A percentile compares a stretch with the other conserved stretches of the same genome.
phyloP scores from a whole-genome alignment of 2,888 invertebrate genomes.

The Ernsta delagoae region DNA sequence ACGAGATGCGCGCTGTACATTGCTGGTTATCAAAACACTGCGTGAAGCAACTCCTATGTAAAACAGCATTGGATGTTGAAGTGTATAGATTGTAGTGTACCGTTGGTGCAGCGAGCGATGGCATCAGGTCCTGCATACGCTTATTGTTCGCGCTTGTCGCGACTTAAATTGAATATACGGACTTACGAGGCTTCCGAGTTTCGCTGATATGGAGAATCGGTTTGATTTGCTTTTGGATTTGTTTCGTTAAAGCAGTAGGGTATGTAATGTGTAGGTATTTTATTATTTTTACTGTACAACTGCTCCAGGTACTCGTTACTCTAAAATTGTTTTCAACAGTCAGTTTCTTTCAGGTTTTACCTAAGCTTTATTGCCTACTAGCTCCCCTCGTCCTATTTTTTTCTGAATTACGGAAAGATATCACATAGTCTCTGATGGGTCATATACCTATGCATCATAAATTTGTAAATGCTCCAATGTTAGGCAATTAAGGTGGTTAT shows the following conservation, averaged over 20 bases:
- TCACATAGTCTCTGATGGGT: too few relatives aligned
- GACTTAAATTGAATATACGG: constrained; percentile 72
- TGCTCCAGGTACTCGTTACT: too few relatives aligned
- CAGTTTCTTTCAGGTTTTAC: too few relatives aligned
- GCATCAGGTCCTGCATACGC: constrained; percentile 70
- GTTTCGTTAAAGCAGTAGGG: not conserved
- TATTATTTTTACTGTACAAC: too few relatives aligned
- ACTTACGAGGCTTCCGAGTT: constrained; percentile 42
- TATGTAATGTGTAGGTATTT: too few relatives aligned
- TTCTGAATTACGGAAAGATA: too few relatives aligned
- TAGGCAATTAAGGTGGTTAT: too few relatives aligned
- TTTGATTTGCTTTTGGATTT: constrained; percentile 33
- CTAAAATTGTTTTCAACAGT: too few relatives aligned
- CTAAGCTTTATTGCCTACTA: too few relatives aligned
- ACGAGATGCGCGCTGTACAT: constrained; percentile 44
- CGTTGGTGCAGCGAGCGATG: constrained; percentile 22
- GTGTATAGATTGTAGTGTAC: not conserved
- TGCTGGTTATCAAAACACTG: constrained; percentile 42
- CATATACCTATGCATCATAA: too few relatives aligned
- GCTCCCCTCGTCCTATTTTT: too few relatives aligned
- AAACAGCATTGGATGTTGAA: constrained; percentile 40
- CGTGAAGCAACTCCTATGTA: not conserved
- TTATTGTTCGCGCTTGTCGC: constrained; percentile 64
- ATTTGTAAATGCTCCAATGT: too few relatives aligned
- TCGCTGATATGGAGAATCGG: constrained; percentile 34